Percentiles rank a stretch among this genome's conserved stretches.
These are phyloP conservation scores for Odobenus rosmarus DNA, from an alignment of 2,113 vertebrate genomes.

Conservation along the genomic window DNA sequence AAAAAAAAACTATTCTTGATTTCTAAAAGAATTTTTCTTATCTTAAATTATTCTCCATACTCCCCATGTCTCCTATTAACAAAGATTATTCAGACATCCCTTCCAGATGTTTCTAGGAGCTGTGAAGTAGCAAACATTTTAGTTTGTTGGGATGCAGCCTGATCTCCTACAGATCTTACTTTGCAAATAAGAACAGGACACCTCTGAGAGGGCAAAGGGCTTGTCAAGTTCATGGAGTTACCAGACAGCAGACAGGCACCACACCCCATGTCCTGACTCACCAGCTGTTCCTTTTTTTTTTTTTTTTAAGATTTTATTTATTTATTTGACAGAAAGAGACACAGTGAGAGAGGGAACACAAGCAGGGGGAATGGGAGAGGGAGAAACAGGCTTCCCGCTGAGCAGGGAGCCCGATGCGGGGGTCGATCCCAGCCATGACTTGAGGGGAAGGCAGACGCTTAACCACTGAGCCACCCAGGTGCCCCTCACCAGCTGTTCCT, in stretches of 20 bases:
- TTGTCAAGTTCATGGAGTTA: neutral
- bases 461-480: no score
- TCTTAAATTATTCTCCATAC: neutral
- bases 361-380: no score
- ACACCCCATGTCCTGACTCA: neutral
- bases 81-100: neutral
- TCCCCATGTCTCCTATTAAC: neutral
- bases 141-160: neutral
- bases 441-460: no score
- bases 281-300: neutral
- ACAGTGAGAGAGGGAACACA: no score
- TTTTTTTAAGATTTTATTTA: no score
- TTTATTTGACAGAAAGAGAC: no score
- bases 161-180: neutral
- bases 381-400: no score
- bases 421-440: no score
- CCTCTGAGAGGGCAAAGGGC: neutral
- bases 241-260: neutral
- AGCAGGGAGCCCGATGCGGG: no score
- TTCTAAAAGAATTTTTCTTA: neutral
- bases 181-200: neutral
- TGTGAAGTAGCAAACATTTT: neutral
- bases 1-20: neutral
- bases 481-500: neutral
- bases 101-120: neutral